Base-by-base conservation (phyloP, 1,140 invertebrate species). In the Tetragnatha versicolor region DNA sequence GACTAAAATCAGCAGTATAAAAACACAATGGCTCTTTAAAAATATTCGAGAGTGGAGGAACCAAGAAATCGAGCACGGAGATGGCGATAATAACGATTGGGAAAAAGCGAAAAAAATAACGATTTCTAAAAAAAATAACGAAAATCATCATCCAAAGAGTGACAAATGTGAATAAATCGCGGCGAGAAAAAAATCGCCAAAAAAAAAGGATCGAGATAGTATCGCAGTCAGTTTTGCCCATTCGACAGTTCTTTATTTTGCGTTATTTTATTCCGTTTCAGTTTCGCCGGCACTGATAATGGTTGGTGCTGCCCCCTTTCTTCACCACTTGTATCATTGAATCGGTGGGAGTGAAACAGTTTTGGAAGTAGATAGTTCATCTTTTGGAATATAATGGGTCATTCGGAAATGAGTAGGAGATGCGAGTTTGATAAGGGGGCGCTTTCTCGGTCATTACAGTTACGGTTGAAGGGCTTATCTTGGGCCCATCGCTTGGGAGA, bases 1-100 rank as follows among this genome's bases (percentile, higher is more conserved):
- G 69, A 60, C 69, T 73, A 53, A 73, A 73, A 73, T 73, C 69
- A 73, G 69, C 69, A 73, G 37, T 73, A 73, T 73, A 60, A 73
- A 73, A 73, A 73, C 69, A 73, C 69, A 73, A 73, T 73, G 69
- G 69, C 69, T 60, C 69, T 73, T 73, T 73, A 73, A 73, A 73
- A 73, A 60, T 70, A 70, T 73, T 60, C 37, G 53, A 60, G 69
- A 68, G 35, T 31, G 53, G 60, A 22, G 25, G 29, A 20, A 45
- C 2, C 17, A 60, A 66, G 25, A 69, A 53, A 53, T 45, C 10
- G 22, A 25, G 5, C 14, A 42, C 22, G 27, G 49, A 39, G 37
- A 66, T 22, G 49, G n/a, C 20, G 49, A 22, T 51, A 25, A 51
- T n/a, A 10, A 51, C n/a, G 55, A 58, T 58, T 17, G 33, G n/a